These are phyloP conservation scores for Dynastes maya DNA, from an alignment of 2,888 invertebrate genomes.

Conservation along the genomic window DNA sequence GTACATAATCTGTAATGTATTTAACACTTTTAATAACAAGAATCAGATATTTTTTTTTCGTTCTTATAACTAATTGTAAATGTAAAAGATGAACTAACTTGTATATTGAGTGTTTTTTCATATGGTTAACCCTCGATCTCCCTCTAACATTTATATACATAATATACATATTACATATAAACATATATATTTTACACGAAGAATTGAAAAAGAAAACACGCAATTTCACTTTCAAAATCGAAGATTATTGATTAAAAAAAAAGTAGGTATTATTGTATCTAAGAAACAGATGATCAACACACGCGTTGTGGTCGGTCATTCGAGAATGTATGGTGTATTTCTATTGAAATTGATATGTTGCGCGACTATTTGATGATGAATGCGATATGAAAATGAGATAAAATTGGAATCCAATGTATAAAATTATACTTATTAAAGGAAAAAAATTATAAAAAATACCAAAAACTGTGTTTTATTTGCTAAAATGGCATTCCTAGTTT, in stretches of 20 bases:
- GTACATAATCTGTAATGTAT: background rate
- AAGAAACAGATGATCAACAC: slow-evolving; percentile 1
- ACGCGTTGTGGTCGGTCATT: background rate
- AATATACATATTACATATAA: too few species aligned
- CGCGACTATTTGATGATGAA: background rate
- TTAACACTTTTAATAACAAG: too few species aligned
- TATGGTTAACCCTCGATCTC: too few species aligned
- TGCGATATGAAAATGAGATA: background rate
- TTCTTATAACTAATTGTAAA: too few species aligned
- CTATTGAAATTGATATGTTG: slow-evolving; percentile 13
- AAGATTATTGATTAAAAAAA: too few species aligned
- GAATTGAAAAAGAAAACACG: too few species aligned
- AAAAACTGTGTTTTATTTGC: background rate
- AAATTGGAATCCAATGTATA: slow-evolving; percentile 17
- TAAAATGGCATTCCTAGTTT: background rate
- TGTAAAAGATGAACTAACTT: too few species aligned
- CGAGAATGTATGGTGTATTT: background rate
- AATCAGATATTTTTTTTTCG: too few species aligned
- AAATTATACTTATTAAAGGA: slow-evolving; percentile 10
- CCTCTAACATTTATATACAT: too few species aligned
- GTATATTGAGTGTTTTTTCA: too few species aligned
- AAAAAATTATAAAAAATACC: slow-evolving; percentile 4
- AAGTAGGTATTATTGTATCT: slow-evolving; percentile 1
- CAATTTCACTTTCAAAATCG: too few species aligned
- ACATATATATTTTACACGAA: too few species aligned